Evolutionary conservation across 2,113 vertebrate species (phyloP).

Genomic region (Lanius collurio): DNA sequence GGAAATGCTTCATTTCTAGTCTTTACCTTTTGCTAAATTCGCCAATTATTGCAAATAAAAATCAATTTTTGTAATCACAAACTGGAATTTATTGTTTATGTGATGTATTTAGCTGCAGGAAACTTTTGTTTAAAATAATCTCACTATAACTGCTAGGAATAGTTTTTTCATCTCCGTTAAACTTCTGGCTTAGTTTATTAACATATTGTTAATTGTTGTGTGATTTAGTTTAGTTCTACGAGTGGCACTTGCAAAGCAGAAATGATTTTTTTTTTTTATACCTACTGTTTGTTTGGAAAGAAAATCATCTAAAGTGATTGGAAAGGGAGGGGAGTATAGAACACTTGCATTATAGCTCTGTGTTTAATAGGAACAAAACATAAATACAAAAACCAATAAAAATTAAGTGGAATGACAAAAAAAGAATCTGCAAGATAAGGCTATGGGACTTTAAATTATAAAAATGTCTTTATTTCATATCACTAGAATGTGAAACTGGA

Average conservation of each 20-base stretch:
- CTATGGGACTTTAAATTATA: neutral
- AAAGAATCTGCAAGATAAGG: neutral
- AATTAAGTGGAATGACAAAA: neutral
- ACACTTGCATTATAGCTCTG: neutral
- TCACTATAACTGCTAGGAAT: neutral
- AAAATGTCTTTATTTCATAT: neutral
- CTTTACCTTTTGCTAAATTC: neutral
- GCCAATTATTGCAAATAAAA: neutral
- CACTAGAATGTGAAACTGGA: neutral
- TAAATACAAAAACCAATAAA: neutral
- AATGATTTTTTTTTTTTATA: neutral
- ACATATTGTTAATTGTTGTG: conserved; percentile 29
- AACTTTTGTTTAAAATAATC: conserved; percentile 27
- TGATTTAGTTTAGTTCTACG: conserved; percentile 37
- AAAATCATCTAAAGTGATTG: neutral
- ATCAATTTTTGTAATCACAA: neutral
- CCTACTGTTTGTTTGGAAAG: neutral
- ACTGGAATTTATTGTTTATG: neutral
- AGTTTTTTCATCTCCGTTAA: neutral
- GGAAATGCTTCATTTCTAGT: neutral
- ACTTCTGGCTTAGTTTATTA: conserved; percentile 41
- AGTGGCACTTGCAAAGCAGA: neutral
- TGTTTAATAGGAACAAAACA: neutral
- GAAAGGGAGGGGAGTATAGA: neutral
- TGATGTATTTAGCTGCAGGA: conserved; percentile 8